A percentile compares a stretch with the other conserved stretches of the same genome.
Evolutionary conservation across 2,797 vertebrate species (phyloP).

Genomic region (Microctenopoma lineatum): DNA sequence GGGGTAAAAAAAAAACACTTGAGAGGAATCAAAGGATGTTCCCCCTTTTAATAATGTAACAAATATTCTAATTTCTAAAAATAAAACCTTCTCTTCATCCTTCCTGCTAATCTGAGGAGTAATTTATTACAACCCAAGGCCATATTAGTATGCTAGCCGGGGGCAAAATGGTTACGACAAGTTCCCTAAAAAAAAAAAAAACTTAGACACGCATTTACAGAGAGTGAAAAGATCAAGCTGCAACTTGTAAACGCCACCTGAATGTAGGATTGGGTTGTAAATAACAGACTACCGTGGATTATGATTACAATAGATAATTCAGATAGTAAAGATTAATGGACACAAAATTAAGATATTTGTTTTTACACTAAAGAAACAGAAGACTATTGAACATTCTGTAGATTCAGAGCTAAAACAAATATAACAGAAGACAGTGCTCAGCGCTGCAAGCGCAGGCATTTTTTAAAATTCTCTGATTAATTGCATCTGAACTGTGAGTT

Average conservation of each 20-base stretch:
- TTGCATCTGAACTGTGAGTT: slow-evolving; percentile 61
- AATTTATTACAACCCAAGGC: slow-evolving; percentile 85
- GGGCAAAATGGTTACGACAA: slow-evolving; percentile 81
- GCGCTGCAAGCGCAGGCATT: slow-evolving; percentile 48
- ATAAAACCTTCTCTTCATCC: slow-evolving; percentile 84
- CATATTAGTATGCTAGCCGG: slow-evolving; percentile 85
- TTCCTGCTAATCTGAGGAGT: slow-evolving; percentile 85
- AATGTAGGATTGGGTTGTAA: slow-evolving; percentile 30
- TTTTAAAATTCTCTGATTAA: slow-evolving; percentile 65
- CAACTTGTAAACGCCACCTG: slow-evolving; percentile 61
- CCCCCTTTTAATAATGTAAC: slow-evolving; percentile 84
- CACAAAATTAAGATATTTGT: slow-evolving; percentile 5
- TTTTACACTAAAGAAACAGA: slow-evolving; percentile 27
- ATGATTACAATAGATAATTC: slow-evolving; percentile 8
- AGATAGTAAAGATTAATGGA: slow-evolving; percentile 37
- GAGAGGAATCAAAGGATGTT: slow-evolving; percentile 83
- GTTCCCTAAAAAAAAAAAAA: slow-evolving; percentile 76
- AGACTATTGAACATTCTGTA: slow-evolving; percentile 10
- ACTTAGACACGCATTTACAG: slow-evolving; percentile 67
- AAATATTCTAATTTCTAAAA: slow-evolving; percentile 87
- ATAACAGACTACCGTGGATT: slow-evolving; percentile 21
- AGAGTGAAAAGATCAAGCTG: slow-evolving; percentile 65
- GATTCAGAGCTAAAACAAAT: slow-evolving; percentile 54
- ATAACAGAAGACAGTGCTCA: slow-evolving; percentile 30
- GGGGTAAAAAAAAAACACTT: slow-evolving; percentile 49